phyloP scores from a whole-genome alignment of 2,797 vertebrate genomes.

The Brachymystax lenok region DNA sequence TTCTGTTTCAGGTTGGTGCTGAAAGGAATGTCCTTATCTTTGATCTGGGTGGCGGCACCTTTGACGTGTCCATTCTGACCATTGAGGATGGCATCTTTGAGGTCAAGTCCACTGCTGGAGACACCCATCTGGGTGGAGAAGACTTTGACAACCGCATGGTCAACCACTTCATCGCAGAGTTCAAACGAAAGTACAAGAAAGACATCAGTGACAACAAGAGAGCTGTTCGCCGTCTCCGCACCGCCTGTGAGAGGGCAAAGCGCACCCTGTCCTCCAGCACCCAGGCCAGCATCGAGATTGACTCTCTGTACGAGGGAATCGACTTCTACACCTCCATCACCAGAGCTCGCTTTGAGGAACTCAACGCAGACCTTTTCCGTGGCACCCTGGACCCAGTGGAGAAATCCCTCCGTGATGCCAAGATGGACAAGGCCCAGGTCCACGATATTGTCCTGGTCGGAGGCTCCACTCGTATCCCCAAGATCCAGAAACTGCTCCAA shows the following conservation, averaged over 20 bases:
- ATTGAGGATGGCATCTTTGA: slow-evolving; percentile 90
- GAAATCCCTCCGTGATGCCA: slow-evolving; percentile 84
- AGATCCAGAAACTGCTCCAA: slow-evolving; percentile 86
- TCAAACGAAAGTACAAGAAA: slow-evolving; percentile 87
- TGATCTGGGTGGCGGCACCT: slow-evolving; percentile 87
- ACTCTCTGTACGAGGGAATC: slow-evolving; percentile 85
- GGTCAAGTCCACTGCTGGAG: slow-evolving; percentile 86
- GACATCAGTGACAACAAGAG: slow-evolving; percentile 88
- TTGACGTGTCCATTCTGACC: slow-evolving; percentile 87
- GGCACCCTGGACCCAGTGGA: slow-evolving; percentile 88
- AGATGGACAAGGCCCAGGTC: slow-evolving; percentile 84
- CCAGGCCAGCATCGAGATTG: slow-evolving; percentile 82
- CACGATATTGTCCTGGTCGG: slow-evolving; percentile 88
- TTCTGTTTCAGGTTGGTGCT: slow-evolving; percentile 66
- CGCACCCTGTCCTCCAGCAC: slow-evolving; percentile 83
- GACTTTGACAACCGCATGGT: slow-evolving; percentile 88
- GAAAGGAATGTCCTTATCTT: slow-evolving; percentile 89
- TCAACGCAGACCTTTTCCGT: slow-evolving; percentile 86
- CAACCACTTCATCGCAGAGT: slow-evolving; percentile 86
- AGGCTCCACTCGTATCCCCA: slow-evolving; percentile 87
- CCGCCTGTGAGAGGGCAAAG: slow-evolving; percentile 82
- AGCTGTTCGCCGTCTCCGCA: slow-evolving; percentile 82
- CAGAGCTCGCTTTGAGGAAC: slow-evolving; percentile 87
- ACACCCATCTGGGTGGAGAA: slow-evolving; percentile 86
- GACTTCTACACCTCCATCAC: slow-evolving; percentile 92